Percentiles rank a stretch among this genome's conserved stretches.
These are phyloP conservation scores for Drosophila santomea DNA, from an alignment of 1,140 invertebrate genomes.

Conservation along the genomic window DNA sequence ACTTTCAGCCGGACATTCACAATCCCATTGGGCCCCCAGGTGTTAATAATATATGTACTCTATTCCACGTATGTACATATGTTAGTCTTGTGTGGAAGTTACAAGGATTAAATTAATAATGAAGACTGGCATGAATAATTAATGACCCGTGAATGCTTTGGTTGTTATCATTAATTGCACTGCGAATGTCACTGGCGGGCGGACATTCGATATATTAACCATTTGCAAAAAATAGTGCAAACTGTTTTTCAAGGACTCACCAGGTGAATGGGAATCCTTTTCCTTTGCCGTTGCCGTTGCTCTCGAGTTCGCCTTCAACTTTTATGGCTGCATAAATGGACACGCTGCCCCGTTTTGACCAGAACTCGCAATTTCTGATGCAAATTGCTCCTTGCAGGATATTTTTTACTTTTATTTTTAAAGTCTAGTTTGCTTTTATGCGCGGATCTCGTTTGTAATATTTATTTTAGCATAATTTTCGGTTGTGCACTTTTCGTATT, in stretches of 20 bases:
- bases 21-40: background rate
- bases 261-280: constrained; percentile 9
- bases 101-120: constrained; percentile 43
- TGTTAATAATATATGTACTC: constrained; percentile 27
- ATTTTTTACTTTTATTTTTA: constrained; percentile 8
- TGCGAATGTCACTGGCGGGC: constrained; percentile 9
- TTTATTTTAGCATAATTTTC: constrained; percentile 56
- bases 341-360: constrained; percentile 26
- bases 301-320: constrained; percentile 27
- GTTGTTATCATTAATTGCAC: constrained; percentile 34
- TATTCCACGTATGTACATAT: constrained; percentile 6
- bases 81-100: constrained; percentile 20
- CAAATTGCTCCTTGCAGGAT: constrained; percentile 27
- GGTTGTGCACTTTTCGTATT: constrained; percentile 54
- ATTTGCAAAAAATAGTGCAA: background rate
- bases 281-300: background rate
- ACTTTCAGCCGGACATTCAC: constrained; percentile 18
- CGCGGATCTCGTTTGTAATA: constrained; percentile 9
- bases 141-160: constrained; percentile 33
- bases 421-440: constrained; percentile 25
- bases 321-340: constrained; percentile 55
- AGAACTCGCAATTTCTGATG: constrained; percentile 35
- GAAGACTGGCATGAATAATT: constrained; percentile 27
- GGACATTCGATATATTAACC: constrained; percentile 4
- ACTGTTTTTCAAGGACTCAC: constrained; percentile 33